These are phyloP conservation scores for Drosophila orosa DNA, from an alignment of 1,140 invertebrate species.

Conservation along the genomic window DNA sequence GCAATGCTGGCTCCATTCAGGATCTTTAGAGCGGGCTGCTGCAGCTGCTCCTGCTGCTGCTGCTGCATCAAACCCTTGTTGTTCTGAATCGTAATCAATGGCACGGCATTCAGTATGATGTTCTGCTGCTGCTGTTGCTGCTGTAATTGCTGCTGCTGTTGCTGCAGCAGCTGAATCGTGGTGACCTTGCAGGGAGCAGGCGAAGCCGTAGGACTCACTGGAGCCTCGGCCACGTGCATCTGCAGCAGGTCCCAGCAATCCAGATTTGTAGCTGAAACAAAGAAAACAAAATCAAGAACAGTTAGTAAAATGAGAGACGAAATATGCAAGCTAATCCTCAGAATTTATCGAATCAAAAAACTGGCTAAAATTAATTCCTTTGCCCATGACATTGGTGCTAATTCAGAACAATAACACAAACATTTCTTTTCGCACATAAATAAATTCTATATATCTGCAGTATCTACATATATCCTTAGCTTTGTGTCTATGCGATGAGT, in stretches of 20 bases:
- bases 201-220: constrained; percentile 62
- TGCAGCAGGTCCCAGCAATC: constrained; percentile 83
- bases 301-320: constrained; percentile 1
- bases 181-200: constrained; percentile 59
- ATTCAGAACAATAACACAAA: constrained; percentile 74
- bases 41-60: constrained; percentile 58
- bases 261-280: constrained; percentile 71
- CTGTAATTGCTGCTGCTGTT: constrained; percentile 55
- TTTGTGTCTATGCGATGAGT: constrained; percentile 16
- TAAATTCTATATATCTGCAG: constrained; percentile 10
- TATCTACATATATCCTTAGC: constrained; percentile 17
- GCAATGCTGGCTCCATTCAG: constrained; percentile 55
- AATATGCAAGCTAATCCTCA: constrained; percentile 31
- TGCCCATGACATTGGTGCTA: constrained; percentile 80
- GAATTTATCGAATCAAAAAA: constrained; percentile 25
- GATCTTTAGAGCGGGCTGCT: constrained; percentile 64
- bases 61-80: constrained; percentile 59
- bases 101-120: constrained; percentile 77
- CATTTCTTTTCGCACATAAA: constrained; percentile 44
- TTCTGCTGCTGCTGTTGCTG: constrained; percentile 75
- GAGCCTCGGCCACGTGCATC: constrained; percentile 68
- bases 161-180: constrained; percentile 60
- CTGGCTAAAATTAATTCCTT: constrained; percentile 60
- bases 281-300: constrained; percentile 12
- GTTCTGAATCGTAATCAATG: constrained; percentile 82